Evolutionary conservation across 2,888 invertebrate genomes (phyloP), one percentile per base, ranked within the genome.

Genomic region (Automeris io): DNA sequence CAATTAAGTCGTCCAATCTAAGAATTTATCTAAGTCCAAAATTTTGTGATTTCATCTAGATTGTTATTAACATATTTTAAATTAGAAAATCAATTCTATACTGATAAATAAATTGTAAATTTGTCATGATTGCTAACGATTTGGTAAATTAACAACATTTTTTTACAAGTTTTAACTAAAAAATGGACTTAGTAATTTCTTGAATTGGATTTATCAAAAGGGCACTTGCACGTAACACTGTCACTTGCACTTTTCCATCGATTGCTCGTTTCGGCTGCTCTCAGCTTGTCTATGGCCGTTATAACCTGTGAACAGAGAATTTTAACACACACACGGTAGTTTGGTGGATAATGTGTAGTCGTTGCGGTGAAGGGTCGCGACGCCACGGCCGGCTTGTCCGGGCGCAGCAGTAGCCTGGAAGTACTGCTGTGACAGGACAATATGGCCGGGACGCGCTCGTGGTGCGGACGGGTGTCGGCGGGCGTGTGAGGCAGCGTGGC

Each of bases 351-450:
- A n/a, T 16, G 2, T 16, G 16, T 5, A 29, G 29, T 43, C 25
- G 43, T 36, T 18, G 3, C 23, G 34, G 34, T 22, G 39, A 33
- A 7, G 38, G 37, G n/a, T 40, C 54, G 82, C 81, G 48, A 55
- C 70, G 52, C 60, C 71, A 58, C 72, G 60, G 49, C 80, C 83
- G 72, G 67, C 63, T 94, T 95, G 95, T 95, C 95, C 94, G 91
- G 93, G 89, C 91, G 91, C 94, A 95, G 93, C 95, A 95, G 95
- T 95, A 95, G 89, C 78, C 70, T 82, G 56, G 44, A 88, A 91
- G 92, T 95, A 95, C 95, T 95, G 95, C 95, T 95, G 95, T 95
- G 95, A 95, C 95, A 95, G 95, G 95, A 96, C 95, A 96, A 96
- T 95, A 95, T 95, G 93, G 91, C 90, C 92, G 90, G 89, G 81